Evolutionary conservation across 2,113 vertebrate genomes (phyloP), one percentile per base, ranked within the genome.

Genomic region (Natator depressus): DNA sequence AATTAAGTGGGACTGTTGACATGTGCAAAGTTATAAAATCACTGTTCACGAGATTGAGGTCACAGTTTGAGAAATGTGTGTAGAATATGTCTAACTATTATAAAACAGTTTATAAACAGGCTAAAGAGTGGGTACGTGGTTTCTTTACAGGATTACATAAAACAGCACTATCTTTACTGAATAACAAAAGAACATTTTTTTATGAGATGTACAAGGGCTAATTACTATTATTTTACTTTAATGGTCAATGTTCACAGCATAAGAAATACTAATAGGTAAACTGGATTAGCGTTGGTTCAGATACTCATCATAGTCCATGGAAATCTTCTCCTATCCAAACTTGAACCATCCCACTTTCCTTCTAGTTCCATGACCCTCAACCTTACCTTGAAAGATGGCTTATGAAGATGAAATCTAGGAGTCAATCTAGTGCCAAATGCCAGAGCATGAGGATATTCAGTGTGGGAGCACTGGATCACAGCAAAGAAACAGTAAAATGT

Each of bases 371-470:
- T 83, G 81, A 88, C 42, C 95, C 84, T 84, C 12, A 75, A 53
- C 4, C 0, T 0, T 24, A 90, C 38, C 75, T 92, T 96, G 84
- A 97, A 94, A 95, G 92, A 80, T 80, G 92, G 89, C 8, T 59
- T 0, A 0, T 87, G 57, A 92, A 59, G 85, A 57, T 49, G 75
- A 95, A 91, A 75, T 83, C 57, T 93, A 84, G 87, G 90, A 42
- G 42, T 42, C 42, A 42, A 42, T 42, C 42, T 42, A 42, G 42
- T 42, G 42, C 42, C 2, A 2, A 31, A 94, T 47, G 57, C 5
- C 54, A 85, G 65, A 80, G 88, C 57, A 95, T 90, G 75, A 94
- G 96, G 96, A 92, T 50, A 78, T 27, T 35, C 19, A 79, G 81
- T 50, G 47, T 0, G 22, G 47, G 86, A 54, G 47, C 65, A 87